Conservation (phyloP, 2,797 vertebrate species). For the Pantherophis vulpinus region DNA sequence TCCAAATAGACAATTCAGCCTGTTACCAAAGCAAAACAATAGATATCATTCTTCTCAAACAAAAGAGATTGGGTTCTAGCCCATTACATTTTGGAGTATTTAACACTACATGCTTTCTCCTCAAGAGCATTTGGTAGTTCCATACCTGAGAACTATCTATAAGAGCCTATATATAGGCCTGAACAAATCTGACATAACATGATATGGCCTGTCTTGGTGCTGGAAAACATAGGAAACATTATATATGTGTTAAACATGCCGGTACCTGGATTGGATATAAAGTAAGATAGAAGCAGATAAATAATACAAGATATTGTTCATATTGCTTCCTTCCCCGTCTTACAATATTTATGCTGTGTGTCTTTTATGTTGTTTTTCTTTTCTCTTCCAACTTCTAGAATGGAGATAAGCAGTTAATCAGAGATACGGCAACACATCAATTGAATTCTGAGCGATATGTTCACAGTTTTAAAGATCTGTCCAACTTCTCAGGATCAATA, state of each 20-base stretch:
- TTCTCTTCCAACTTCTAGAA: slow-evolving; percentile 76
- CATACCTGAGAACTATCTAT: not conserved
- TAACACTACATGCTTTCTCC: not conserved
- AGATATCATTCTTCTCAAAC: not conserved
- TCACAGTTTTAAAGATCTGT: slow-evolving; percentile 91
- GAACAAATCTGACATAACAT: too few relatives aligned
- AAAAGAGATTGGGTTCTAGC: not conserved
- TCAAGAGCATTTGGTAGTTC: not conserved
- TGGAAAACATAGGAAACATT: too few relatives aligned
- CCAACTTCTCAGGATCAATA: slow-evolving; percentile 94
- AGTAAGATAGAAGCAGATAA: not conserved
- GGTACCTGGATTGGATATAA: not conserved
- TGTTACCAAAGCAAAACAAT: not conserved
- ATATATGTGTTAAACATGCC: not conserved
- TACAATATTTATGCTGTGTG: not conserved
- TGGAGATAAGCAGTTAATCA: slow-evolving; percentile 87
- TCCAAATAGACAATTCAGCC: not conserved
- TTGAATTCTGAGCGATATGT: slow-evolving; percentile 89
- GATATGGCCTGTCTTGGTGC: too few relatives aligned
- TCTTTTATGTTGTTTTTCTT: slow-evolving; percentile 43
- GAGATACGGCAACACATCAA: slow-evolving; percentile 88
- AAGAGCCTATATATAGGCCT: too few relatives aligned
- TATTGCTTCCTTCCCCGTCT: not conserved
- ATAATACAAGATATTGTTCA: not conserved
- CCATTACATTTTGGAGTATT: not conserved